These are phyloP conservation scores for Corythaeola cristata DNA, from an alignment of 2,113 vertebrate species.

Conservation along the genomic window DNA sequence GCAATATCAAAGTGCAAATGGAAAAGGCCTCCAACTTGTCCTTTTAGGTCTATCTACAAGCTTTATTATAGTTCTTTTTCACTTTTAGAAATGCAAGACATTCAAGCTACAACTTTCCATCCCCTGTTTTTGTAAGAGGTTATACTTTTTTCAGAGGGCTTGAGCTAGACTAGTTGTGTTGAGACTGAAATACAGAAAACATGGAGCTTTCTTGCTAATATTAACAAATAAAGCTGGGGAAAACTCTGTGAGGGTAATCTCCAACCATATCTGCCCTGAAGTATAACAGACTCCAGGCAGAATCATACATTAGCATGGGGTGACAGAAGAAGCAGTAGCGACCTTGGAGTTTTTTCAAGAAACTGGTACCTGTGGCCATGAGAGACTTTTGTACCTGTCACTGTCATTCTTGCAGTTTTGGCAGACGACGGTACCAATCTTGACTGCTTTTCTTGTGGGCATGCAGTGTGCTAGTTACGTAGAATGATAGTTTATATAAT, in stretches of 20 bases:
- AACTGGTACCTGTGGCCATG: background rate
- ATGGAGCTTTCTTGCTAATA: background rate
- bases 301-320: background rate
- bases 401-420: background rate
- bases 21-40: background rate
- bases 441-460: conserved; percentile 9
- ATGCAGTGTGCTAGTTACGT: background rate
- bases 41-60: background rate
- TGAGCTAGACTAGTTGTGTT: background rate
- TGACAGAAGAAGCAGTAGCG: background rate
- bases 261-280: background rate
- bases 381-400: background rate
- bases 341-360: background rate
- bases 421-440: background rate
- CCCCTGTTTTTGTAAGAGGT: background rate
- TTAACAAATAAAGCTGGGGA: background rate
- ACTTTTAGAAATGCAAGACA: background rate
- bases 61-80: background rate
- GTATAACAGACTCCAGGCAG: background rate
- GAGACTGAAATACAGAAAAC: background rate
- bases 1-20: background rate
- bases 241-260: background rate
- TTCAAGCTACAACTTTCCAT: background rate
- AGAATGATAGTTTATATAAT: conserved; percentile 6
- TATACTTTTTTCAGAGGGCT: background rate